A percentile compares a stretch with the other conserved stretches of the same genome.
phyloP scores from a whole-genome alignment of 2,888 invertebrate species.

The Lasioglossum marginatum region DNA sequence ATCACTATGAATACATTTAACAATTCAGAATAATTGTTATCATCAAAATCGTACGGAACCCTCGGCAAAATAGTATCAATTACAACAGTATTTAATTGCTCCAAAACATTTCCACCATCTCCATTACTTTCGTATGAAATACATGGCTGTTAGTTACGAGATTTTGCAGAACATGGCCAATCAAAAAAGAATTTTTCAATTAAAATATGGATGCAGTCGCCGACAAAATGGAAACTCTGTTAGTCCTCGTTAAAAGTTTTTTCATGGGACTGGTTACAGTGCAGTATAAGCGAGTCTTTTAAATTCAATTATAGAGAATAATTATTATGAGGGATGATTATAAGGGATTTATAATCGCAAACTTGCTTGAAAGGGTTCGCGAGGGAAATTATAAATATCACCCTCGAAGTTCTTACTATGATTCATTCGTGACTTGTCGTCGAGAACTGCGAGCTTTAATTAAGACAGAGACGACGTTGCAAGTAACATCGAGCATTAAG shows the following conservation, averaged over 20 bases:
- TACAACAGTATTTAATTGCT: not conserved
- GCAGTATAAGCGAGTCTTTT: not conserved
- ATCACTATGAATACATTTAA: not conserved
- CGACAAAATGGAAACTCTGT: not conserved
- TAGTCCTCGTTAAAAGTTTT: slow-evolving; percentile 5
- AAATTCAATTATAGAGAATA: not conserved
- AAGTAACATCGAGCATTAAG: slow-evolving; percentile 15
- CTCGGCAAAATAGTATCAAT: not conserved
- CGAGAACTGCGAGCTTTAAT: slow-evolving; percentile 32
- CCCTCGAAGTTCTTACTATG: not conserved
- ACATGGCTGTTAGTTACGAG: not conserved
- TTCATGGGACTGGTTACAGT: not conserved
- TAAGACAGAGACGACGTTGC: slow-evolving; percentile 25
- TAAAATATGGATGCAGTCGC: not conserved
- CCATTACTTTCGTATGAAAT: not conserved
- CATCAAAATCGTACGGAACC: not conserved
- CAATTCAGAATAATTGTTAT: not conserved
- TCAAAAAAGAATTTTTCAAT: not conserved
- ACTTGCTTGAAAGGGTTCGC: not conserved
- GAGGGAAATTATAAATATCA: not conserved
- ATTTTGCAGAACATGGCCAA: not conserved
- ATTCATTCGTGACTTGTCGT: not conserved
- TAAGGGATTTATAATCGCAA: not conserved
- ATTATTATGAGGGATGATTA: too few relatives aligned
- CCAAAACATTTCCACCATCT: not conserved